These are phyloP conservation scores for Eremobia ochroleuca DNA, from an alignment of 2,888 invertebrate species.

Conservation along the genomic window DNA sequence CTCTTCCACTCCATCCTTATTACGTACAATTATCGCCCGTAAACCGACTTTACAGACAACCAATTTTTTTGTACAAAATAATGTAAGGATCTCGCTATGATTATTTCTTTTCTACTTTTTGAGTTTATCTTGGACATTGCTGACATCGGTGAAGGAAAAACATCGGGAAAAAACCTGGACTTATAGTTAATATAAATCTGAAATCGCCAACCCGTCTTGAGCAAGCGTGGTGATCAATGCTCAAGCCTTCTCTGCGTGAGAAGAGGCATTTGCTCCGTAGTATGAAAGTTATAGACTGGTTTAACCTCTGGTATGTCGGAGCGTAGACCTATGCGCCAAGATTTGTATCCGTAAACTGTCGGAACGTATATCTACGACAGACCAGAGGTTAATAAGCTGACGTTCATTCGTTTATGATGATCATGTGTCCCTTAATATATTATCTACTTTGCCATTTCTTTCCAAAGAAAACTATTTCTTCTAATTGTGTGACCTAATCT, in stretches of 20 bases:
- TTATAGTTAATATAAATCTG: not conserved
- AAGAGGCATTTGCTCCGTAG: not conserved
- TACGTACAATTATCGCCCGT: no score
- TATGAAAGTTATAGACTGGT: not conserved
- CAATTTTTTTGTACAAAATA: no score
- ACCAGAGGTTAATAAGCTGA: no score
- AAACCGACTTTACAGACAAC: no score
- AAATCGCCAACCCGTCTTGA: not conserved
- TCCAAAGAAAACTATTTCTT: not conserved
- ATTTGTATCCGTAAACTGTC: no score
- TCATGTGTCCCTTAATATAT: not conserved
- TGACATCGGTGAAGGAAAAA: not conserved
- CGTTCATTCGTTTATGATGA: not conserved
- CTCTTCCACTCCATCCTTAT: no score
- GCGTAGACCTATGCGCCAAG: no score
- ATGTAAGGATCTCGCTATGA: no score
- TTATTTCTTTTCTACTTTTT: not conserved
- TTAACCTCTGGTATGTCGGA: no score
- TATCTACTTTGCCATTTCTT: not conserved
- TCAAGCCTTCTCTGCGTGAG: not conserved
- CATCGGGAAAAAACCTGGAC: no score
- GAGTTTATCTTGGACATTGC: not conserved
- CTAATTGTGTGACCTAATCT: slow-evolving; percentile 42
- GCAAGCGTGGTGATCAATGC: not conserved
- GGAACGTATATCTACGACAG: no score